Evolutionary conservation across 2,797 vertebrate genomes (phyloP).

Genomic region (Xenops minutus): DNA sequence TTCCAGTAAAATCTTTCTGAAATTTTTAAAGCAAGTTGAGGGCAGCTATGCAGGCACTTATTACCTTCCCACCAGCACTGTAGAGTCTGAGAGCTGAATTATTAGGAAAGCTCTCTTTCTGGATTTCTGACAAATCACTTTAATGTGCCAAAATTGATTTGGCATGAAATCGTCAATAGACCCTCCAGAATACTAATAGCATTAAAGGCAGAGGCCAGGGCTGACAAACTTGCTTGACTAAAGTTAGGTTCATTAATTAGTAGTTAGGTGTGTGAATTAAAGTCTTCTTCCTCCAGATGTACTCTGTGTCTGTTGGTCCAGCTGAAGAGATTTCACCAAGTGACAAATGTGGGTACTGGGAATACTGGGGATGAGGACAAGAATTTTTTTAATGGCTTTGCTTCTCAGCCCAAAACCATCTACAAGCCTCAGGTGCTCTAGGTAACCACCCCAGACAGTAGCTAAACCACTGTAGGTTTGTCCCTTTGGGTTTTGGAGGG

Average conservation of each 20-base stretch:
- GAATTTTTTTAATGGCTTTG: neutral
- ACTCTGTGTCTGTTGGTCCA: neutral
- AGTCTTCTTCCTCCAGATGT: neutral
- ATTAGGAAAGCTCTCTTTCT: conserved; percentile 57
- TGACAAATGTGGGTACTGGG: neutral
- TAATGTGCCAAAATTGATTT: conserved; percentile 62
- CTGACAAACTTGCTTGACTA: conserved; percentile 30
- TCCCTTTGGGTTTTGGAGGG: neutral
- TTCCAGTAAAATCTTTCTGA: neutral
- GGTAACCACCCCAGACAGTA: neutral
- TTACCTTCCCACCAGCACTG: neutral
- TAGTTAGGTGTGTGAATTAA: neutral
- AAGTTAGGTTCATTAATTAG: neutral
- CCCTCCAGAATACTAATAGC: conserved; percentile 45
- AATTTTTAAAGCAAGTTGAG: conserved; percentile 5
- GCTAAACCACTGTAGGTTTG: neutral
- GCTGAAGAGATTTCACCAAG: neutral
- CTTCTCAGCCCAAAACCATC: neutral
- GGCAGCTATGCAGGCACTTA: neutral
- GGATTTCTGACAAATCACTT: conserved; percentile 63
- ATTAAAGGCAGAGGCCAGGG: conserved; percentile 18
- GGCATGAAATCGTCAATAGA: conserved; percentile 41
- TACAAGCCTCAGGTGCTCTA: neutral
- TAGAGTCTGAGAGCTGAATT: conserved; percentile 32
- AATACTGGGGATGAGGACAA: neutral